phyloP scores from a whole-genome alignment of 2,888 invertebrate genomes.

The Drosophila rubida region DNA sequence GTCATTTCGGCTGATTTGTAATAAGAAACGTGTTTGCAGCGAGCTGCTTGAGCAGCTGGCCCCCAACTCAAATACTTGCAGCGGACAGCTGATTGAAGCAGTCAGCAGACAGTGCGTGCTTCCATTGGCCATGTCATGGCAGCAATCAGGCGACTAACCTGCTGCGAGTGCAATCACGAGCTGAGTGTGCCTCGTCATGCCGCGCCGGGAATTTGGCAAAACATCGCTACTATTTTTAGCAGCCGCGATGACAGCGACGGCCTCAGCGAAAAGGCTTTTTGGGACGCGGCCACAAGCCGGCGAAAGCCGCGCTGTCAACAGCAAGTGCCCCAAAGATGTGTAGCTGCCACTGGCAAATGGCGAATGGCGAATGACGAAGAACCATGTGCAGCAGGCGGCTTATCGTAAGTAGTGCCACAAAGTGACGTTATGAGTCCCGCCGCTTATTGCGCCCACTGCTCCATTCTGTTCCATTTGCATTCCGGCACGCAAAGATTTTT shows the following conservation, averaged over 20 bases:
- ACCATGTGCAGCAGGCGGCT: slow-evolving; percentile 9
- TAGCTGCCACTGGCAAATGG: too few species aligned
- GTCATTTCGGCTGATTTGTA: slow-evolving; percentile 68
- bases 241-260: too few species aligned
- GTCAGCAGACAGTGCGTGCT: slow-evolving; percentile 48
- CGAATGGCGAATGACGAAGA: slow-evolving; percentile 24
- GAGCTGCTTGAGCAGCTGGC: too few species aligned
- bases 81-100: slow-evolving; percentile 50
- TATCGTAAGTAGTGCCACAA: slow-evolving; percentile 11
- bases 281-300: too few species aligned
- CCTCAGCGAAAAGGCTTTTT: too few species aligned
- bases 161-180: too few species aligned
- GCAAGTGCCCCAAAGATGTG: too few species aligned
- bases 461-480: slow-evolving; percentile 1
- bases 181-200: neutral
- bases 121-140: slow-evolving; percentile 30
- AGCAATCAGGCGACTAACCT: neutral
- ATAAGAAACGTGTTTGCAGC: slow-evolving; percentile 76
- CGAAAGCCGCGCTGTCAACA: too few species aligned
- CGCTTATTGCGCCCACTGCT: too few species aligned
- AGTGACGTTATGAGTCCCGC: slow-evolving; percentile 45
- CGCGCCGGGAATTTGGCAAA: neutral
- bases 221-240: neutral
- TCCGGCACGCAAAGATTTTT: slow-evolving; percentile 16
- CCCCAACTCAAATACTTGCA: slow-evolving; percentile 47